Evolutionary conservation across 2,113 vertebrate species (phyloP), one percentile per base, ranked within the genome.

Genomic region (Mesitornis unicolor): DNA sequence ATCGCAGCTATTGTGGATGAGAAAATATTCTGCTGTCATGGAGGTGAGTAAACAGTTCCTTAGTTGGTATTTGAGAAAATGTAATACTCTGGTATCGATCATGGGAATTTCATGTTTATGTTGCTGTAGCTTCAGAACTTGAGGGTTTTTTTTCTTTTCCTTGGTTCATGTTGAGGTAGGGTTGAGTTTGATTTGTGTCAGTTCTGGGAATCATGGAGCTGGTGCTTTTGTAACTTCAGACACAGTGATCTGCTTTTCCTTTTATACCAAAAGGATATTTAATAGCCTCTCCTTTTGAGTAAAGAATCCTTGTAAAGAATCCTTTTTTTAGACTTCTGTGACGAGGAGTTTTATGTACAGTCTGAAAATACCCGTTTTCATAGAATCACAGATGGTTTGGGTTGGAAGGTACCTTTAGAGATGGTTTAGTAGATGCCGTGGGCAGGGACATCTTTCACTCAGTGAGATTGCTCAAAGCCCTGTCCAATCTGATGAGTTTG

Each of bases 11-110:
- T 99, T 96, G 99, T 99, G 86, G 99, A 99, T 96, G 99, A 99
- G 97, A 99, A 99, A 95, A 99, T 99, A 95, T 99, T 99, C 97
- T 99, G 99, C 97, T 99, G 99, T 97, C 99, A 99, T 13, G 99
- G 99, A 97, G 99, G 99, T 99, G 90, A 43, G 98, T 96, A 13
- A n/a, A 35, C 31, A 56, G 31, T 21, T 48, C n/a, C 63, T 35
- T 20, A 14, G n/a, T 22, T 89, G 42, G 5, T 51, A 22, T 19
- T 24, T 40, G 33, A 82, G 38, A 8, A 77, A 68, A 42, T 33
- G 19, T 45, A 40, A 22, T 33, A 2, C 19, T 67, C 19, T 38
- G 6, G 20, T 35, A 16, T 59, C 28, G 38, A 10, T 24, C 33
- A 2, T 20, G 35, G 64, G 60, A 68, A 48, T n/a, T 74, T 50